Percentiles rank a stretch among this genome's conserved stretches.
phyloP scores from a whole-genome alignment of 2,888 invertebrate genomes.

The Cephus spinipes region DNA sequence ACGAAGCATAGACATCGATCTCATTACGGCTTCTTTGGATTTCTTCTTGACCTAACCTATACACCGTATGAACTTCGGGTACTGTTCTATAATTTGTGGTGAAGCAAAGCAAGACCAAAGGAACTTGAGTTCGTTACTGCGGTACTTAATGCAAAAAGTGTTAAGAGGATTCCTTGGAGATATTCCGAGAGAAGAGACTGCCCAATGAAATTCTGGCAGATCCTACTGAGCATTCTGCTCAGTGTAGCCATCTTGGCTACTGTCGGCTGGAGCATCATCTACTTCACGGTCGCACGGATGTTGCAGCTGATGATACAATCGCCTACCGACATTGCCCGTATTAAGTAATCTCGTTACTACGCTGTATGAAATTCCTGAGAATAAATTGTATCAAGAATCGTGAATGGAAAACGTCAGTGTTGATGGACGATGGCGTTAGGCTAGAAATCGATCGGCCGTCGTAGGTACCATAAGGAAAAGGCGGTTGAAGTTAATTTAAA shows the following conservation, averaged over 20 bases:
- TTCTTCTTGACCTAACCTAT: background rate
- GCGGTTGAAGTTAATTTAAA: background rate
- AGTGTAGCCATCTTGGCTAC: background rate
- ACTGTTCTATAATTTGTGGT: background rate
- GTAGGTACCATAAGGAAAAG: background rate
- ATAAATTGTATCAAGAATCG: background rate
- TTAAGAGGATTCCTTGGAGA: background rate
- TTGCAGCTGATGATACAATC: slow-evolving; percentile 29
- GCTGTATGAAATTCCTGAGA: background rate
- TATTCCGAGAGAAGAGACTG: background rate
- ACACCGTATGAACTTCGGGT: background rate
- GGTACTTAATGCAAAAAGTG: background rate
- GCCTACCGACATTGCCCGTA: slow-evolving; percentile 15
- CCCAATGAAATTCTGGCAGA: slow-evolving; percentile 20
- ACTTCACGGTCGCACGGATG: slow-evolving; percentile 32
- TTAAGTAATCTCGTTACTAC: background rate
- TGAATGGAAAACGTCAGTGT: background rate
- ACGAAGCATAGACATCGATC: background rate
- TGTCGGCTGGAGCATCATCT: slow-evolving; percentile 30
- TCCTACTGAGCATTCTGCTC: slow-evolving; percentile 22
- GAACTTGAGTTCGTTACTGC: background rate
- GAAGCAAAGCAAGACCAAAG: background rate
- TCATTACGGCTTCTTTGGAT: background rate
- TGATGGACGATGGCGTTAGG: background rate
- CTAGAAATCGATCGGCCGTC: background rate